A percentile compares a stretch with the other conserved stretches of the same genome.
phyloP scores from a whole-genome alignment of 2,797 vertebrate genomes.

The Ficedula albicollis region DNA sequence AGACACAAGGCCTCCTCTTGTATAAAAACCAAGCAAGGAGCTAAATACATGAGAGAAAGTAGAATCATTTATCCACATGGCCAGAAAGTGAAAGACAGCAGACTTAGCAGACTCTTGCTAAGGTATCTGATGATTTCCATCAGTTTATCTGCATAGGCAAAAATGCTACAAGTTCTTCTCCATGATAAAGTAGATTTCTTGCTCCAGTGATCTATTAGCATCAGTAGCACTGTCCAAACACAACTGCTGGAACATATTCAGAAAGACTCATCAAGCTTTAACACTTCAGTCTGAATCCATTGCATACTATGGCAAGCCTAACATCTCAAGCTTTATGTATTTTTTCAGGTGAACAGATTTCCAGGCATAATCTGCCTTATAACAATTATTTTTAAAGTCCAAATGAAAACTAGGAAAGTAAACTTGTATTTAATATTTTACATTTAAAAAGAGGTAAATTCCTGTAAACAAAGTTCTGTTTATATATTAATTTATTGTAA shows the following conservation, averaged over 20 bases:
- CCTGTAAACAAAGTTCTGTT: background rate
- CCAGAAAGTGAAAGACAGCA: background rate
- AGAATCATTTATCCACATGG: background rate
- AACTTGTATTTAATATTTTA: background rate
- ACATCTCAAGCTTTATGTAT: background rate
- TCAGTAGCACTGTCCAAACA: background rate
- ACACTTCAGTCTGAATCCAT: background rate
- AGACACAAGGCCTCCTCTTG: background rate
- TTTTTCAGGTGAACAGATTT: background rate
- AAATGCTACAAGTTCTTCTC: background rate
- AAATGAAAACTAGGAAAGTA: background rate
- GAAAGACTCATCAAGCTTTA: background rate
- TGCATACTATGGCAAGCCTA: background rate
- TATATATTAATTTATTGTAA: background rate
- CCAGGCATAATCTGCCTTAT: background rate
- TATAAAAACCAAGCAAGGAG: background rate
- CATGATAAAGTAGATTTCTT: background rate
- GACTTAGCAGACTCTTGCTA: background rate
- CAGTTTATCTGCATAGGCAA: background rate
- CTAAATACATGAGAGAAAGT: background rate
- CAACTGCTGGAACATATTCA: background rate
- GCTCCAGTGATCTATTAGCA: background rate
- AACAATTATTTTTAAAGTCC: background rate
- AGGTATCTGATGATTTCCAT: background rate
- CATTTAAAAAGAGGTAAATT: background rate